Evolutionary conservation across 2,888 invertebrate species (phyloP).

Genomic region (Gari tellinella): DNA sequence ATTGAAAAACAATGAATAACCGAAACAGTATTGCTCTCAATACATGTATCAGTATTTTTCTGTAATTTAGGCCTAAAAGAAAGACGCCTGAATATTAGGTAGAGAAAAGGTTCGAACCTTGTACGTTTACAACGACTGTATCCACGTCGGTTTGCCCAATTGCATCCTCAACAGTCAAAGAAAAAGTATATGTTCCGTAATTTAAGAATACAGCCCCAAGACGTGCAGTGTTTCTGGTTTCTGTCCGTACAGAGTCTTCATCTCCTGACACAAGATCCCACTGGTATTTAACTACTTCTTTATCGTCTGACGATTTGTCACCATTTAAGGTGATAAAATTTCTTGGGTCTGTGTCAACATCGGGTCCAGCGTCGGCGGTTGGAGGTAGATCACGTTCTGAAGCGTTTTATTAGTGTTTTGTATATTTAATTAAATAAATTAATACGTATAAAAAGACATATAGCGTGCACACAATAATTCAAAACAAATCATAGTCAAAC

Average conservation of each 20-base stretch:
- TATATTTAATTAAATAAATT: too few relatives aligned
- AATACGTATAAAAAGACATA: too few relatives aligned
- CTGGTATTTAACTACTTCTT: slow-evolving; percentile 17
- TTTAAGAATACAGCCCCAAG: slow-evolving; percentile 16
- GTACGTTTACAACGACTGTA: slow-evolving; percentile 24
- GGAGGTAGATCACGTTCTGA: slow-evolving; percentile 33
- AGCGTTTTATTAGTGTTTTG: too few relatives aligned
- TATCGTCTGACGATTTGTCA: slow-evolving; percentile 34
- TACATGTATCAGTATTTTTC: too few relatives aligned
- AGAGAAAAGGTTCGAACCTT: slow-evolving; percentile 39
- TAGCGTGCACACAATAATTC: too few relatives aligned
- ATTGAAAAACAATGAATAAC: too few relatives aligned
- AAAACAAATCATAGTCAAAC: too few relatives aligned
- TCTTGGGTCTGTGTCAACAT: slow-evolving; percentile 26
- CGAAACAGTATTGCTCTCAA: too few relatives aligned
- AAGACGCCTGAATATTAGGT: too few relatives aligned
- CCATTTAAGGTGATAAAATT: slow-evolving; percentile 27
- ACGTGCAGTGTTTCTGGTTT: neutral
- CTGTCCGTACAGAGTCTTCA: neutral
- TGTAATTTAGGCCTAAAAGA: too few relatives aligned
- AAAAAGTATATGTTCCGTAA: slow-evolving; percentile 27
- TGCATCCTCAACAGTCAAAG: slow-evolving; percentile 33
- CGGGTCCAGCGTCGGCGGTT: slow-evolving; percentile 38
- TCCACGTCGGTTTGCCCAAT: slow-evolving; percentile 35
- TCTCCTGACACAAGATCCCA: slow-evolving; percentile 24